Conservation (phyloP, 2,888 invertebrate species). For the Hermodice carunculata region DNA sequence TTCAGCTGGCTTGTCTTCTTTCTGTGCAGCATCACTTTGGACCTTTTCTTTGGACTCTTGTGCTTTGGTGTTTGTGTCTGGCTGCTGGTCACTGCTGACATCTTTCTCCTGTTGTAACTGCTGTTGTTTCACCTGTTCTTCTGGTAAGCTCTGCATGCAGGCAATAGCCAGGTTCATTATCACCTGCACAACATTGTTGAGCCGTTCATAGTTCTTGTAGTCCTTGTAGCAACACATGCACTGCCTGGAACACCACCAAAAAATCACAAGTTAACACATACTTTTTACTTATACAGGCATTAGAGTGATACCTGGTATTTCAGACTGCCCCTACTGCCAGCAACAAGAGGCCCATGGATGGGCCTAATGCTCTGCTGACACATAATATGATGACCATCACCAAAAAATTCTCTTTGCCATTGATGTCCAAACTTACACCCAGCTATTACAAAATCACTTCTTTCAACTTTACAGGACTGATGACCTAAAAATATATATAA, state of each 20-base stretch:
- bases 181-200: conserved; percentile 89
- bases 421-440: too few species aligned
- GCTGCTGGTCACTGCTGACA: background rate
- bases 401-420: background rate
- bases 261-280: background rate
- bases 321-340: too few species aligned
- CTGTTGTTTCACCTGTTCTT: conserved; percentile 41
- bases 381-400: background rate
- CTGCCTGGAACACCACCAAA: conserved; percentile 77
- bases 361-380: too few species aligned
- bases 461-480: too few species aligned
- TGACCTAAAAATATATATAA: too few species aligned
- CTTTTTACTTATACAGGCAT: background rate
- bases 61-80: background rate
- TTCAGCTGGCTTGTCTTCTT: too few species aligned
- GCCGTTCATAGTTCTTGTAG: conserved; percentile 91
- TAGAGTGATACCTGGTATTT: too few species aligned
- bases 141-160: conserved; percentile 74
- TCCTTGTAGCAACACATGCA: conserved; percentile 96
- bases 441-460: too few species aligned
- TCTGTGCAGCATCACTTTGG: background rate
- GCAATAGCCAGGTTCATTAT: conserved; percentile 86
- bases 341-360: too few species aligned
- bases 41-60: background rate
- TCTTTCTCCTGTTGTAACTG: conserved; percentile 6